Base-by-base conservation (phyloP, 2,888 invertebrate species). In the Meandrusa payeni region DNA sequence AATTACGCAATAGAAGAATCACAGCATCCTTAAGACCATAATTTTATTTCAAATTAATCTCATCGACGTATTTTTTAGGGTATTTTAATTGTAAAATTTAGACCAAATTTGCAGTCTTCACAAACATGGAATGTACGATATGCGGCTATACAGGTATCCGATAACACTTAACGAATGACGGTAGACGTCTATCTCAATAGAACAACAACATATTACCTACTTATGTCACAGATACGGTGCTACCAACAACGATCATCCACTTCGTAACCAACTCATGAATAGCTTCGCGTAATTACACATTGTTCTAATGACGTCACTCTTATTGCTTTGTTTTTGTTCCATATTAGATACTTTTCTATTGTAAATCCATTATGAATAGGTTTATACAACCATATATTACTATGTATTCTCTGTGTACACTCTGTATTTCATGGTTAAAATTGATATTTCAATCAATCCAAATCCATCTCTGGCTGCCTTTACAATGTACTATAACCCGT, bases 91-190 rank as follows among this genome's bases (percentile, higher is more conserved):
- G 79, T 86, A 87, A 82, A 87, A 87, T 87, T 87, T 86, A 86
- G 86, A 87, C 86, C 87, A 85, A 86, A 81, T 83, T 82, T 81
- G 85, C 87, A 87, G 87, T 87, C 87, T 87, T 87, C 70, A 86
- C 82, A 81, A 85, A 85, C 78, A 83, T 86, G 87, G 87, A 87
- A 87, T 87, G 86, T 86, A 81, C 82, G 86, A 87, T 87, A 87
- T 87, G 87, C 86, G 85, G 79, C 82, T 85, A 83, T 80, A 82
- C 80, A 83, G 79, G 79, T 83, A 81, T 81, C 76, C 79, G 78
- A 79, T 82, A 82, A 85, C 80, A 83, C 81, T 85, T 83, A 81
- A 74, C 66, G 74, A 62, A 78, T 78, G 79, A 77, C 77, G 75
- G 81, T 72, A 68, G 76, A 80, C 76, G 68, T 73, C 76, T 74